Evolutionary conservation across 2,888 invertebrate genomes (phyloP).

Genomic region (Arctia plantaginis): DNA sequence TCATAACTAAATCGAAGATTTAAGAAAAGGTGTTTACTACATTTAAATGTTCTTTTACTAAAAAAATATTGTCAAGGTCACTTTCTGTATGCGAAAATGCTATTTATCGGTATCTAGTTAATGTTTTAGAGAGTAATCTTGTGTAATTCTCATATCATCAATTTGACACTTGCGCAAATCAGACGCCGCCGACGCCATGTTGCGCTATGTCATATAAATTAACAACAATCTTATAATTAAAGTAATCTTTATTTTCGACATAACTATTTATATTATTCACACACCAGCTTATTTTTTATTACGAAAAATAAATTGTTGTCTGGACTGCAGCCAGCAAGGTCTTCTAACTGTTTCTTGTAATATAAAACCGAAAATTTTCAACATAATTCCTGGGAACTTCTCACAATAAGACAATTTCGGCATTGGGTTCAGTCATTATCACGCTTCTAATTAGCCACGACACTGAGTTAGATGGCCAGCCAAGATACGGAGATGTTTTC

Average conservation of each 20-base stretch:
- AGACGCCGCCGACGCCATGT: conserved; percentile 22
- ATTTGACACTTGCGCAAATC: conserved; percentile 34
- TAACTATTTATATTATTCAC: conserved; percentile 19
- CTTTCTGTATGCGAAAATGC: not conserved
- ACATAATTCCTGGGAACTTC: conserved; percentile 51
- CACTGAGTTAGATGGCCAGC: conserved; percentile 77
- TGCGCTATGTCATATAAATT: conserved; percentile 39
- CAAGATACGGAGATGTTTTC: conserved; percentile 73
- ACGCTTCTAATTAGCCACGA: conserved; percentile 70
- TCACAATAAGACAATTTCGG: conserved; percentile 53
- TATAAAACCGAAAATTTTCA: conserved; percentile 51
- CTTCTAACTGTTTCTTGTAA: conserved; percentile 46
- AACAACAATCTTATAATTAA: conserved; percentile 25
- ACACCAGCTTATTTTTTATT: conserved; percentile 21
- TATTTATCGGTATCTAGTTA: conserved; percentile 23
- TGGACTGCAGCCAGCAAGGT: conserved; percentile 40
- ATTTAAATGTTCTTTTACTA: not conserved
- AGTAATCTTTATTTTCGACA: conserved; percentile 31
- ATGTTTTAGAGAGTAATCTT: conserved; percentile 17
- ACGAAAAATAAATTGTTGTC: conserved; percentile 27
- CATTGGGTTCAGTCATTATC: conserved; percentile 54
- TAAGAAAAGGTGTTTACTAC: not conserved
- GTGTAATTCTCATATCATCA: conserved; percentile 26
- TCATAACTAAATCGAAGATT: not conserved
- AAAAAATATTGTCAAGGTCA: conserved; percentile 14